Evolutionary conservation across 2,888 invertebrate species (phyloP).

Genomic region (Clanis bilineata): DNA sequence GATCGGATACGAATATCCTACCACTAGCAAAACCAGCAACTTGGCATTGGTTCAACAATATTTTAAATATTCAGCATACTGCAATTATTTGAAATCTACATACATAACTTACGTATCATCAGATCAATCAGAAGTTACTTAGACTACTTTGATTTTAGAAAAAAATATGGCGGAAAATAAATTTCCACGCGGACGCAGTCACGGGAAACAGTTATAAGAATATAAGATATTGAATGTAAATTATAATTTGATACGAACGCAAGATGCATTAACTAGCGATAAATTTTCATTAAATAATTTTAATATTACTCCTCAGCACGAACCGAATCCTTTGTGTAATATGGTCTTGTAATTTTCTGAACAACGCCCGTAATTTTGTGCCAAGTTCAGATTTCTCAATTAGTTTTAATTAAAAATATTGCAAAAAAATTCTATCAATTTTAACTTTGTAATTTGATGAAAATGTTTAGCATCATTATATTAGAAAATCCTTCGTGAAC

Average conservation of each 20-base stretch:
- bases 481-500: conserved; percentile 14
- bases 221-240: too few relatives aligned
- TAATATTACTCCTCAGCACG: conserved; percentile 2
- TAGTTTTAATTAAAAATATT: not conserved
- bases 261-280: conserved; percentile 23
- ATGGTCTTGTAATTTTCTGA: not conserved
- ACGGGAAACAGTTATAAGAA: too few relatives aligned
- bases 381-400: conserved; percentile 1
- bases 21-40: too few relatives aligned
- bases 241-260: conserved; percentile 16
- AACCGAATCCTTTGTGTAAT: conserved; percentile 1
- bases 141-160: too few relatives aligned
- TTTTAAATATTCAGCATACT: too few relatives aligned
- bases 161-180: too few relatives aligned
- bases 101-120: too few relatives aligned
- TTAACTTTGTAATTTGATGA: not conserved
- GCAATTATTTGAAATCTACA: too few relatives aligned
- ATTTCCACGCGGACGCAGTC: too few relatives aligned
- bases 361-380: not conserved
- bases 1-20: too few relatives aligned
- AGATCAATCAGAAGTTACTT: too few relatives aligned
- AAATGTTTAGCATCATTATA: not conserved
- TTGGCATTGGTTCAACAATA: too few relatives aligned
- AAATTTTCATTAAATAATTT: conserved; percentile 25
- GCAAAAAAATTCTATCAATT: not conserved